A percentile compares a stretch with the other conserved stretches of the same genome.
Conservation (phyloP, 1,140 invertebrate species). For the Drosophila leontia region DNA sequence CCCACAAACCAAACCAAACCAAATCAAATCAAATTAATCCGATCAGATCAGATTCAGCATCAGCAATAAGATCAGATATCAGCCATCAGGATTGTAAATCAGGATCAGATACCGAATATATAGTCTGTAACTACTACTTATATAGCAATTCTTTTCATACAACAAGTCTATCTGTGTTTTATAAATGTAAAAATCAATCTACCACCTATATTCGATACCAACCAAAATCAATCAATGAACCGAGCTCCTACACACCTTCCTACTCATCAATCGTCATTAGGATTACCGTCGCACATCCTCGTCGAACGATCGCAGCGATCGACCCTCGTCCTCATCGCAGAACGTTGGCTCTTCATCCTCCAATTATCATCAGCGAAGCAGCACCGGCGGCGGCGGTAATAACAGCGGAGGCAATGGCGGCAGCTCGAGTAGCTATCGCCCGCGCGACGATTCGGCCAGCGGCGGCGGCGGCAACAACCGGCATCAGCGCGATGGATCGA, state of each 20-base stretch:
- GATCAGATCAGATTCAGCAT: slow-evolving; percentile 36
- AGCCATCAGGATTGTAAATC: slow-evolving; percentile 15
- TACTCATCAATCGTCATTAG: slow-evolving; percentile 84
- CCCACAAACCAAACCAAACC: slow-evolving; percentile 30
- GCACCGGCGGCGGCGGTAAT: slow-evolving; percentile 49
- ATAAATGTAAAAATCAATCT: slow-evolving; percentile 54
- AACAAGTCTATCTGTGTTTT: slow-evolving; percentile 54
- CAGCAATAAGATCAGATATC: slow-evolving; percentile 16
- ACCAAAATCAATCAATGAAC: slow-evolving; percentile 47
- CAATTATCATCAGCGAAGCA: slow-evolving; percentile 70
- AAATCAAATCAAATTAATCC: slow-evolving; percentile 21
- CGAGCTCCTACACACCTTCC: slow-evolving; percentile 81
- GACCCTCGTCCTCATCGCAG: slow-evolving; percentile 74
- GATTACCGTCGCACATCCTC: slow-evolving; percentile 81
- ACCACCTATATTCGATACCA: slow-evolving; percentile 64
- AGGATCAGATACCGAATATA: slow-evolving; percentile 36
- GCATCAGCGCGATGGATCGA: slow-evolving; percentile 74
- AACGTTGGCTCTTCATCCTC: slow-evolving; percentile 74
- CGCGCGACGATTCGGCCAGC: slow-evolving; percentile 62
- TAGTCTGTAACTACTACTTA: slow-evolving; percentile 37
- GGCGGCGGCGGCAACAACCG: slow-evolving; percentile 45
- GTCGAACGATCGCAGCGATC: slow-evolving; percentile 78
- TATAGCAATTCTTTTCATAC: slow-evolving; percentile 70
- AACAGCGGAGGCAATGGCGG: slow-evolving; percentile 43
- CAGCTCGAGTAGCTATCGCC: slow-evolving; percentile 68